Percentiles rank a stretch among this genome's conserved stretches.
Conservation (phyloP, 2,888 invertebrate species). For the Artemia sinica region DNA sequence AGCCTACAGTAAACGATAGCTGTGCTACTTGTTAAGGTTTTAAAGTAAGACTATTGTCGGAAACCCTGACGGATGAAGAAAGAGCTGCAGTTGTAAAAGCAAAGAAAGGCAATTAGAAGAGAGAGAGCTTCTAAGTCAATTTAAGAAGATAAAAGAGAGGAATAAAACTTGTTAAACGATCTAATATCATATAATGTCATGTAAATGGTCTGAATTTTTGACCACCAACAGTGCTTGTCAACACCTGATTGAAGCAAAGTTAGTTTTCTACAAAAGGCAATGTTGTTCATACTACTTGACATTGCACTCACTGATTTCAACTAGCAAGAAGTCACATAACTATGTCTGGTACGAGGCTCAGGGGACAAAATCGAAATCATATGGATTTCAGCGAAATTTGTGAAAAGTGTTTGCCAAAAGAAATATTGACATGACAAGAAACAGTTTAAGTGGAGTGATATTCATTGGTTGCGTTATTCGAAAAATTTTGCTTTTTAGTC, state of each 20-base stretch:
- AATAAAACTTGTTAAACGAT: slow-evolving; percentile 10
- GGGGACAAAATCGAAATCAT: no score
- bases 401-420: no score
- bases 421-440: no score
- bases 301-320: background rate
- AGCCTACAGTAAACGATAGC: slow-evolving; percentile 9
- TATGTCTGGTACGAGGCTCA: no score
- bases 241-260: slow-evolving; percentile 2
- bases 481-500: no score
- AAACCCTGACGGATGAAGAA: slow-evolving; percentile 3
- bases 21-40: background rate
- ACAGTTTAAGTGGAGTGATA: no score
- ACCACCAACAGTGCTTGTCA: slow-evolving; percentile 10
- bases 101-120: background rate
- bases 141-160: slow-evolving; percentile 10
- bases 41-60: slow-evolving; percentile 12
- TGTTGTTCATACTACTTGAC: background rate
- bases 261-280: slow-evolving; percentile 3
- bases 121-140: slow-evolving; percentile 12
- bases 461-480: no score
- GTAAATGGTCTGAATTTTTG: background rate
- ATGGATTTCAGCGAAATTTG: no score
- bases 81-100: slow-evolving; percentile 12
- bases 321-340: background rate
- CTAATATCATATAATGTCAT: background rate